A percentile compares a stretch with the other conserved stretches of the same genome.
Evolutionary conservation across 2,888 invertebrate genomes (phyloP).

Genomic region (Boloria selene): DNA sequence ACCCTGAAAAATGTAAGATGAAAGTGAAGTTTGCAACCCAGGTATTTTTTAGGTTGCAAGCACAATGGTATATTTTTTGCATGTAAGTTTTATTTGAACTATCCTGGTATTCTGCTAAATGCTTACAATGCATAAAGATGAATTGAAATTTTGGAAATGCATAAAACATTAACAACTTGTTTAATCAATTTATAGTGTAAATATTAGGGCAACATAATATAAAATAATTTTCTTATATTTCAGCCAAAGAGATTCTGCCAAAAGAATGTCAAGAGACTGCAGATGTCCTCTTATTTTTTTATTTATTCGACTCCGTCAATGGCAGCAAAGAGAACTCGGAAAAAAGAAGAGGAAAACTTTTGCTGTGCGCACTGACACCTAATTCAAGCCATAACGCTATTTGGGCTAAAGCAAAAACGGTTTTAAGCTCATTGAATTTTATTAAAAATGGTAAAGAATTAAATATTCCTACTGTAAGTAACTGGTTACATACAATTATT

Average conservation of each 20-base stretch:
- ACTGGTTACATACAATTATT: constrained; percentile 31
- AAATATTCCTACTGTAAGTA: constrained; percentile 22
- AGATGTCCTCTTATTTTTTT: constrained; percentile 31
- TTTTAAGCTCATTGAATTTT: constrained; percentile 26
- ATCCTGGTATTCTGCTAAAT: background rate
- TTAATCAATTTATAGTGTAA: no score
- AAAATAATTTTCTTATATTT: constrained; percentile 8
- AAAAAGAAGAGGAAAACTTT: constrained; percentile 26
- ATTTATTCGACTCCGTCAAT: constrained; percentile 38
- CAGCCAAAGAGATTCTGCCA: constrained; percentile 24
- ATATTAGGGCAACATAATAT: constrained; percentile 15
- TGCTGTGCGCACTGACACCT: constrained; percentile 31
- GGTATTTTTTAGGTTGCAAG: constrained; percentile 24
- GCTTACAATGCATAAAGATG: no score
- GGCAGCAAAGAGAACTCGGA: constrained; percentile 23
- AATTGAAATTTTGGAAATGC: background rate
- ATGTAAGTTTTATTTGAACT: constrained; percentile 18
- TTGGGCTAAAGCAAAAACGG: constrained; percentile 23
- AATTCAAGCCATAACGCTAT: constrained; percentile 21
- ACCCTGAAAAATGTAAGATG: constrained; percentile 22
- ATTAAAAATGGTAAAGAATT: constrained; percentile 6
- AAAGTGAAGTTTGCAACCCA: constrained; percentile 28
- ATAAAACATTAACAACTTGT: constrained; percentile 13
- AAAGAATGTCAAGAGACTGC: constrained; percentile 28
- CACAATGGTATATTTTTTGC: constrained; percentile 27